Conservation (phyloP, 2,797 vertebrate genomes). For the Okamejei kenojei region DNA sequence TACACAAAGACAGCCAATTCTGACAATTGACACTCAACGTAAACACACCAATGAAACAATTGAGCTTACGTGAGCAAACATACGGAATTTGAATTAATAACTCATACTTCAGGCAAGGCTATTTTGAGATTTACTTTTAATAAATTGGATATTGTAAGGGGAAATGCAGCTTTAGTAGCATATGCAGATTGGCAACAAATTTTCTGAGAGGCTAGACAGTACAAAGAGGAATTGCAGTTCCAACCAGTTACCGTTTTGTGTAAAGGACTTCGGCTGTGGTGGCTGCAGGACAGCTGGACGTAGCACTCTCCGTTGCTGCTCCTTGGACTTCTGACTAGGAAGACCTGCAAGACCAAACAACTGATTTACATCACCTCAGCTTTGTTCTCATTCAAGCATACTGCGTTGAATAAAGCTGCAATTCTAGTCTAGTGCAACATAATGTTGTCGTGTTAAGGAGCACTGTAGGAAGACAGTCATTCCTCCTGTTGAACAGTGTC, state of each 20-base stretch:
- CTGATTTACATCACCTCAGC: constrained; percentile 37
- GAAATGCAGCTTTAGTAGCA: constrained; percentile 25
- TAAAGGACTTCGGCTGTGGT: constrained; percentile 76
- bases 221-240: constrained; percentile 36
- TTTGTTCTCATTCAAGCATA: constrained; percentile 31
- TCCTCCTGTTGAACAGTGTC: not conserved
- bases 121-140: not conserved
- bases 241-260: constrained; percentile 71
- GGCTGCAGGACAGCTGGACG: constrained; percentile 92
- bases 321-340: constrained; percentile 96
- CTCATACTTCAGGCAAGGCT: not conserved
- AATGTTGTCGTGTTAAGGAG: constrained; percentile 7
- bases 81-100: not conserved
- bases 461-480: constrained; percentile 8
- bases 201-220: constrained; percentile 29
- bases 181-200: constrained; percentile 29
- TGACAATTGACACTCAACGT: not conserved
- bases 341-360: constrained; percentile 67
- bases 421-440: constrained; percentile 35
- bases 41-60: constrained; percentile 5
- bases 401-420: constrained; percentile 36
- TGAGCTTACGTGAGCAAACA: not conserved
- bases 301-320: constrained; percentile 90
- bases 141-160: not conserved
- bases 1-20: not conserved